Evolutionary conservation across 2,797 vertebrate species (phyloP).

Genomic region (Macrochelys suwanniensis): DNA sequence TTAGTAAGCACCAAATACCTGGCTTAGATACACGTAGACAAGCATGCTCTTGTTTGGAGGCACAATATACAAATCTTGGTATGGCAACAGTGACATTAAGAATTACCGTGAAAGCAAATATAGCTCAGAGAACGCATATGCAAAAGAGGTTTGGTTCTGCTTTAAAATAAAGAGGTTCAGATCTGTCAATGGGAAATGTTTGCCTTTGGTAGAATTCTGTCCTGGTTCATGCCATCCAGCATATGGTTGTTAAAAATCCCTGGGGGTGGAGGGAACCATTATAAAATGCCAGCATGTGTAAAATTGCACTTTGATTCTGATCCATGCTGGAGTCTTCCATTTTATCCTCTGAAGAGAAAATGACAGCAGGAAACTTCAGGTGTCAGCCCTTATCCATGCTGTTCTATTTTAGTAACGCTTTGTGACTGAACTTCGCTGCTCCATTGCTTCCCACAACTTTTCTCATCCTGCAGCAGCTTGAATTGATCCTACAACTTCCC

Average conservation of each 20-base stretch:
- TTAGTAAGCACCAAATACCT: background rate
- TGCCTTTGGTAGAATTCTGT: conserved; percentile 9
- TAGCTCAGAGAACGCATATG: conserved; percentile 18
- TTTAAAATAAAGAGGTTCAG: background rate
- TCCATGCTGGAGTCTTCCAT: conserved; percentile 58
- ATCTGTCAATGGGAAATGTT: conserved; percentile 50
- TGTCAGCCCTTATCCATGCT: conserved; percentile 61
- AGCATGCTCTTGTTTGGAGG: background rate
- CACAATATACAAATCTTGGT: background rate
- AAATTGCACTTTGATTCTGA: conserved; percentile 52
- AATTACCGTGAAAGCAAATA: background rate
- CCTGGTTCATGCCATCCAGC: background rate
- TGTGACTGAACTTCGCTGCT: conserved; percentile 45
- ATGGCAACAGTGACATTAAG: background rate
- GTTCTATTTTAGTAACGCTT: conserved; percentile 50
- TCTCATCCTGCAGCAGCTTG: conserved; percentile 57
- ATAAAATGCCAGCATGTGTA: conserved; percentile 36
- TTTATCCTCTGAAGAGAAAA: conserved; percentile 66
- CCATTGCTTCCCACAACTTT: conserved; percentile 53
- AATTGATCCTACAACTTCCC: conserved; percentile 51
- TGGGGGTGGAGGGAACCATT: conserved; percentile 41
- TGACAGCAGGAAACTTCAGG: conserved; percentile 66
- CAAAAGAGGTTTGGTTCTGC: background rate
- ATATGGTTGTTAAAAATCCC: conserved; percentile 32
- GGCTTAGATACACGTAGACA: background rate